phyloP scores from a whole-genome alignment of 2,888 invertebrate genomes.

The Doris montereyensis region DNA sequence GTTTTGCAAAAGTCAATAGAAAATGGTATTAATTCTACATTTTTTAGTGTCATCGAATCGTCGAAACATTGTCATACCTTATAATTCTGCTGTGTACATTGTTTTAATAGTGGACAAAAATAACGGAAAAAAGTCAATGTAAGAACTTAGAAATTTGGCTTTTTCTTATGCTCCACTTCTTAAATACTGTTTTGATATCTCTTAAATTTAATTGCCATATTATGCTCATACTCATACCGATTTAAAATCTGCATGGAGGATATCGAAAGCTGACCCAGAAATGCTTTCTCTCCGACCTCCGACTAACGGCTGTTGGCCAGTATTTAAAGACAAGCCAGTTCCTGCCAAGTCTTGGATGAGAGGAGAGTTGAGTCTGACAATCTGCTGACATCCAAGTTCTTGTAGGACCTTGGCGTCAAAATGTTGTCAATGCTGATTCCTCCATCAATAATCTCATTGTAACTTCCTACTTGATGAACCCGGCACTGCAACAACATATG shows the following conservation, averaged over 20 bases:
- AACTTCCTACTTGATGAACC: constrained; percentile 47
- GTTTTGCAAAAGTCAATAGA: too few species aligned
- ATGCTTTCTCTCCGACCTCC: constrained; percentile 47
- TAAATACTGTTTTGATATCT: too few species aligned
- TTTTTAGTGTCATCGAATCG: too few species aligned
- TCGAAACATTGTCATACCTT: too few species aligned
- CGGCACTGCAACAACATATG: constrained; percentile 44
- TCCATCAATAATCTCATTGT: constrained; percentile 47
- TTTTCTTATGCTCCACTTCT: too few species aligned
- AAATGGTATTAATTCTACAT: too few species aligned
- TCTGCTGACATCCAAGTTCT: constrained; percentile 42
- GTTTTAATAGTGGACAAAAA: background rate
- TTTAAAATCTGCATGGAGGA: constrained; percentile 46
- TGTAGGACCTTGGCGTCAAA: constrained; percentile 47
- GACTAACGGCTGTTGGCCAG: constrained; percentile 41
- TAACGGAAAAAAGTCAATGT: too few species aligned
- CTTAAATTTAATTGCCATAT: too few species aligned
- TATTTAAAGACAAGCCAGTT: constrained; percentile 34
- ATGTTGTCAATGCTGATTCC: constrained; percentile 50
- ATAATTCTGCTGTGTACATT: too few species aligned
- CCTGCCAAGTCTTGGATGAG: constrained; percentile 47
- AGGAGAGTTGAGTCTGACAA: constrained; percentile 43
- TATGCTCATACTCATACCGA: too few species aligned
- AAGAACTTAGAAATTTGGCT: too few species aligned
- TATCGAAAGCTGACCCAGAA: constrained; percentile 46